Evolutionary conservation across 2,797 vertebrate species (phyloP).

Genomic region (Menidia menidia): DNA sequence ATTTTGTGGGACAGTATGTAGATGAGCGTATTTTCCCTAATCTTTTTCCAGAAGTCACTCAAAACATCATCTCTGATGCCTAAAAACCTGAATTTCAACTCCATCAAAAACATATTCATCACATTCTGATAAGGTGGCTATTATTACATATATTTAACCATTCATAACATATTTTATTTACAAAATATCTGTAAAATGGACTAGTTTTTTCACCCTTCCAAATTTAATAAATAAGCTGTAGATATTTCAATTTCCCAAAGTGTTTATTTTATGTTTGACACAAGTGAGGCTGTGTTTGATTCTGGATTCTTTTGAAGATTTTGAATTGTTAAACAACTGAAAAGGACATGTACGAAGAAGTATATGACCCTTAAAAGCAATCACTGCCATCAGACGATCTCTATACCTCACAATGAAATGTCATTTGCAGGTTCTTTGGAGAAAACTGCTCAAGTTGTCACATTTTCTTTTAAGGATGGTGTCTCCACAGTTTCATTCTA

Average conservation of each 20-base stretch:
- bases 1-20: too few species aligned
- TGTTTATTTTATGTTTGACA: too few species aligned
- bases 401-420: background rate
- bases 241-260: too few species aligned
- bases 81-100: too few species aligned
- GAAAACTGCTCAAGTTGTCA: background rate
- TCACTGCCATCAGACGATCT: background rate
- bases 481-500: background rate
- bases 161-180: background rate
- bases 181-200: background rate
- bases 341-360: background rate
- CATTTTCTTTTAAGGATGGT: background rate
- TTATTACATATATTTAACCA: background rate
- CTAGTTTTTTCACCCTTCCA: too few species aligned
- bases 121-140: background rate
- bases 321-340: background rate
- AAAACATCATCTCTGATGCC: too few species aligned
- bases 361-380: background rate
- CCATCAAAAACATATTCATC: too few species aligned
- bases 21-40: too few species aligned
- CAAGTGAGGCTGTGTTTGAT: too few species aligned
- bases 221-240: too few species aligned
- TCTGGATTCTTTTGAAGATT: too few species aligned
- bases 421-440: background rate
- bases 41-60: too few species aligned